These are phyloP conservation scores for Pedionomus torquatus DNA, from an alignment of 2,113 vertebrate species.

Conservation along the genomic window DNA sequence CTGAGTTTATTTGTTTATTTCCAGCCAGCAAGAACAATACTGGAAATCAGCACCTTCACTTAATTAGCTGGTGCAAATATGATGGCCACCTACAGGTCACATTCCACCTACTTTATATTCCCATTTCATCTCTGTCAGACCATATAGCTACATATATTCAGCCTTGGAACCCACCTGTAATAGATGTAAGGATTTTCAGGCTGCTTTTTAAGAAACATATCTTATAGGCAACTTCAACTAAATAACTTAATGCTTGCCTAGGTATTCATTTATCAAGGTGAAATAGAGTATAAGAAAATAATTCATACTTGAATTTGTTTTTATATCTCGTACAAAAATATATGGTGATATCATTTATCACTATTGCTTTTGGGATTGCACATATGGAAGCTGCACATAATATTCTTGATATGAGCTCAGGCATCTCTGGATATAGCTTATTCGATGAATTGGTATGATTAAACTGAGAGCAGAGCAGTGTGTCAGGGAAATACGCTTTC, in stretches of 20 bases:
- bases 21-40: background rate
- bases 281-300: background rate
- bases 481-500: background rate
- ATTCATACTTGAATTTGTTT: background rate
- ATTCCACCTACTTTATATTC: background rate
- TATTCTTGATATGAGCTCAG: background rate
- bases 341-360: background rate
- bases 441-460: background rate
- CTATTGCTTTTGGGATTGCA: background rate
- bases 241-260: background rate
- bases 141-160: background rate
- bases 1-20: background rate
- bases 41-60: background rate
- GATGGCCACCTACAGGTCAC: background rate
- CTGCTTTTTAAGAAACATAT: rapidly evolving
- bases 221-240: background rate
- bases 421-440: background rate
- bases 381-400: background rate
- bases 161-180: background rate
- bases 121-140: background rate
- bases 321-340: background rate
- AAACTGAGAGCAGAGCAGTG: background rate
- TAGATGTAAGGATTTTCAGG: background rate
- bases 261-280: background rate
- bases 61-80: background rate